Evolutionary conservation across 2,797 vertebrate species (phyloP), one percentile per base, ranked within the genome.

Genomic region (Eutrigla gurnardus): DNA sequence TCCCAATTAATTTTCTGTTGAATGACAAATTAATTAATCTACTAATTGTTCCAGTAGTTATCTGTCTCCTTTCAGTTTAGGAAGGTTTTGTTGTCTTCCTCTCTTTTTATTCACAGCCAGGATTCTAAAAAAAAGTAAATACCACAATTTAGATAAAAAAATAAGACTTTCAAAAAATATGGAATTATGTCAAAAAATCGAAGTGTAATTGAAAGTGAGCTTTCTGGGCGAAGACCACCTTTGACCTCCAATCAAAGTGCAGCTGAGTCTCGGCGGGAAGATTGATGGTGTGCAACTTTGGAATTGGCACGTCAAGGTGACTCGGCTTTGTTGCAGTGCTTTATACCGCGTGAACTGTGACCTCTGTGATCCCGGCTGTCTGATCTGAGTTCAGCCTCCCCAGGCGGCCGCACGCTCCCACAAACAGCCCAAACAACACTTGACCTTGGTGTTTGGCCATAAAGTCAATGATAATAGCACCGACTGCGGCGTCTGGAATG

Each of bases 221-320:
- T 5, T 35, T 42, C 37, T 18, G 7, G 37, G 15, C 54, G 63
- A 15, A 8, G 49, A n/a, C 37, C 42, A 76, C 63, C 68, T 72
- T 55, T 67, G 17, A 78, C 62, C 73, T 67, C 52, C 5, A 7
- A 7, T 70, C 71, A 46, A 49, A 36, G 32, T 11, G 45, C 46
- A 35, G 12, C 33, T 52, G 53, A 1, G 0, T 40, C 25, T 3
- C 4, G 15, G 54, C 18, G 1, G 5, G 43, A 3, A 61, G 66
- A 72, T 42, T 77, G 81, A 88, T 85, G 70, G 25, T 63, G 54
- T 42, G 37, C 68, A 65, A 49, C 74, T 73, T 69, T 64, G 46
- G 58, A 81, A 74, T 42, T 65, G 80, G 80, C 65, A 53, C 49
- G 18, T 88, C 72, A 91, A 93, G 92, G 90, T 90, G 87, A 92